phyloP scores from a whole-genome alignment of 2,113 vertebrate genomes.

The Hemiscyllium ocellatum region DNA sequence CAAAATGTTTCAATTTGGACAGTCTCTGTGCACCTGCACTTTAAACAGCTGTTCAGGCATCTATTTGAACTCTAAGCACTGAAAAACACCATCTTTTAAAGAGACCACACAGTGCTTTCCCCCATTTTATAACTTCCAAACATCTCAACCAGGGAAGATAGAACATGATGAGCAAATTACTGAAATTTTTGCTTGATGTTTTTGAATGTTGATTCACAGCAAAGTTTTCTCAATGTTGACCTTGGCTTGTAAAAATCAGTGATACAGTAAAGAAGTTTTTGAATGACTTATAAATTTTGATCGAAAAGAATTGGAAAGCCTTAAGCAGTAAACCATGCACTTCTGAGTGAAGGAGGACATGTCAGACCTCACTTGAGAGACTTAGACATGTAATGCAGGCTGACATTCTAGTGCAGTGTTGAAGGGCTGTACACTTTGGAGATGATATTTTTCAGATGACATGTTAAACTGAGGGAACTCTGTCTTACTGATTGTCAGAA shows the following conservation, averaged over 20 bases:
- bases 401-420: neutral
- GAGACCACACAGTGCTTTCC: no score
- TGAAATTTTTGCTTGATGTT: neutral
- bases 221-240: neutral
- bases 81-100: no score
- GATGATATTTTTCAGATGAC: no score
- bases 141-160: neutral
- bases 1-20: no score
- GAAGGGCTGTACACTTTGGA: neutral
- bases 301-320: neutral
- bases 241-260: neutral
- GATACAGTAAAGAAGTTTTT: neutral
- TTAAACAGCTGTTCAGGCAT: no score
- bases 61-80: no score
- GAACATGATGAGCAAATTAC: neutral
- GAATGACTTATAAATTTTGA: neutral
- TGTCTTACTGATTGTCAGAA: no score
- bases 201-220: neutral
- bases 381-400: neutral
- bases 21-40: no score
- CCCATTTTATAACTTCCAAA: no score
- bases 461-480: no score
- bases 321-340: neutral
- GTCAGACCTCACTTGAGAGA: neutral
- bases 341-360: neutral